A percentile compares a stretch with the other conserved stretches of the same genome.
These are phyloP conservation scores for Papilio elwesi DNA, from an alignment of 2,888 invertebrate species.

Conservation along the genomic window DNA sequence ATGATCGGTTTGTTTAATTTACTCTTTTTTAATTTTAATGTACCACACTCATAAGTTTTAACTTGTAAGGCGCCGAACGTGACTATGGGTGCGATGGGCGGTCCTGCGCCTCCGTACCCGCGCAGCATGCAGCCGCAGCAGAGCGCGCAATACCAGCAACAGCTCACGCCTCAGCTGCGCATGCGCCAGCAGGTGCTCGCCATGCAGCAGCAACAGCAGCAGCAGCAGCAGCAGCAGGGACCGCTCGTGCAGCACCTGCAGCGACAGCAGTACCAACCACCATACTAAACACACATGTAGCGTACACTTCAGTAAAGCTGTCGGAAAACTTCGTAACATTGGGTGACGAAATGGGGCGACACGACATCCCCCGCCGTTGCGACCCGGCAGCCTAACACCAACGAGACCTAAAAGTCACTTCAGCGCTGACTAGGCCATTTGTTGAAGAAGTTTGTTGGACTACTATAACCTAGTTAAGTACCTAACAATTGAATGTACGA, in stretches of 20 bases:
- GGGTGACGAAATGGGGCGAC: too few species aligned
- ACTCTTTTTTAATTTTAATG: not conserved
- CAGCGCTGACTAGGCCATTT: too few species aligned
- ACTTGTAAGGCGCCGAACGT: conserved; percentile 89
- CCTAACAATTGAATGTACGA: too few species aligned
- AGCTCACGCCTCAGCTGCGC: conserved; percentile 81
- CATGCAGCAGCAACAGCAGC: conserved; percentile 84
- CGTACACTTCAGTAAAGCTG: not conserved
- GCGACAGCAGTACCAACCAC: conserved; percentile 77
- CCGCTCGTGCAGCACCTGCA: conserved; percentile 81
- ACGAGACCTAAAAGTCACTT: too few species aligned
- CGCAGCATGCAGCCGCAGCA: conserved; percentile 84
- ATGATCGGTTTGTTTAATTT: too few species aligned
- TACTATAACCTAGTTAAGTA: too few species aligned
- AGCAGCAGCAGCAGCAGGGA: conserved; percentile 82
- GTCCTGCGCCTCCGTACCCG: conserved; percentile 92
- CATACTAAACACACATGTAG: conserved; percentile 56
- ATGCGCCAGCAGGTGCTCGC: conserved; percentile 88
- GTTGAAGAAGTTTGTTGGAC: too few species aligned
- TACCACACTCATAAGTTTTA: conserved; percentile 3
- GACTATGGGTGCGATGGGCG: conserved; percentile 92
- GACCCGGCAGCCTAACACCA: too few species aligned
- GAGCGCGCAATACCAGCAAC: conserved; percentile 86
- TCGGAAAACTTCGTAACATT: too few species aligned
- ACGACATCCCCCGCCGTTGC: too few species aligned